These are phyloP conservation scores for Vultur gryphus DNA, from an alignment of 2,797 vertebrate species.

Conservation along the genomic window DNA sequence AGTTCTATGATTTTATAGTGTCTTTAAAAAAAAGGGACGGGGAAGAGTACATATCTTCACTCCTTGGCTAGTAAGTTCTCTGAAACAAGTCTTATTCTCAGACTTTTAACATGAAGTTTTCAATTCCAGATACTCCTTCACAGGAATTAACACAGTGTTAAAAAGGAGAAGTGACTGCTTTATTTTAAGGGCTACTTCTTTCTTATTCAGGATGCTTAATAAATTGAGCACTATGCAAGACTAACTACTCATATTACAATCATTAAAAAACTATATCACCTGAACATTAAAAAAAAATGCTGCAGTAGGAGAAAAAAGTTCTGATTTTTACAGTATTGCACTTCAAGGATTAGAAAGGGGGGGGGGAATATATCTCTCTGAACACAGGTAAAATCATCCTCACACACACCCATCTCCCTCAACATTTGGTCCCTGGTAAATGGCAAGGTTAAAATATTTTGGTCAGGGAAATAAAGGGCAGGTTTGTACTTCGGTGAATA, in stretches of 20 bases:
- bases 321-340: not conserved
- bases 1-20: not conserved
- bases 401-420: not conserved
- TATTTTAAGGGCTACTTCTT: not conserved
- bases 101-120: not conserved
- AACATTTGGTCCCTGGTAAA: too few relatives aligned
- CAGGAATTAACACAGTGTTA: not conserved
- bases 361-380: not conserved
- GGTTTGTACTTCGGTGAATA: not conserved
- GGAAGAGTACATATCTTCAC: not conserved
- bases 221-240: not conserved
- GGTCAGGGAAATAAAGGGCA: not conserved
- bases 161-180: constrained; percentile 7
- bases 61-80: not conserved
- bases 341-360: not conserved
- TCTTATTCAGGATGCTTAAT: constrained; percentile 2
- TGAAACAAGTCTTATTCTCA: not conserved
- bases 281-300: constrained; percentile 25
- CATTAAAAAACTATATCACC: constrained; percentile 26
- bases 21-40: fast-evolving
- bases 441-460: not conserved
- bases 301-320: constrained; percentile 14
- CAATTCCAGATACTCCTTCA: not conserved
- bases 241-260: constrained; percentile 25
- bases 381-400: not conserved